A percentile compares a stretch with the other conserved stretches of the same genome.
Conservation (phyloP, 2,888 invertebrate genomes). For the Eupithecia subfuscata region DNA sequence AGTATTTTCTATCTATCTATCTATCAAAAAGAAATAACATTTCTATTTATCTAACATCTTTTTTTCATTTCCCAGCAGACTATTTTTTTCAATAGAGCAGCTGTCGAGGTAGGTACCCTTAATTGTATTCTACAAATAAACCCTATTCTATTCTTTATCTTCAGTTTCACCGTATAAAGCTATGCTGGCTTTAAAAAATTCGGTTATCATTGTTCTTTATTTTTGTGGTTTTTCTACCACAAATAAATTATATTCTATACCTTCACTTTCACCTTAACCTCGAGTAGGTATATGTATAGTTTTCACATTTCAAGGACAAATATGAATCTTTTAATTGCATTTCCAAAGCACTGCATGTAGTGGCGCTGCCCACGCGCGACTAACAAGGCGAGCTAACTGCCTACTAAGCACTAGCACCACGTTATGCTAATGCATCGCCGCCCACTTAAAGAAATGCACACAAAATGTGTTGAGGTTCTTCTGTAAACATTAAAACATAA, state of each 20-base stretch:
- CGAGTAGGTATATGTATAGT: background rate
- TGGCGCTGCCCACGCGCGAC: conserved; percentile 42
- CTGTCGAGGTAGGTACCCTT: too few relatives aligned
- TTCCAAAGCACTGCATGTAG: conserved; percentile 23
- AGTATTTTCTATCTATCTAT: too few relatives aligned
- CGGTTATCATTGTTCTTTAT: too few relatives aligned
- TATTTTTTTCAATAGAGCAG: too few relatives aligned
- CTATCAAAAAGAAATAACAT: too few relatives aligned
- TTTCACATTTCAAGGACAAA: background rate
- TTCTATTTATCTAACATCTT: too few relatives aligned
- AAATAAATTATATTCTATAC: background rate
- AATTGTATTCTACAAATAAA: too few relatives aligned
- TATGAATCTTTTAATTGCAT: conserved; percentile 35
- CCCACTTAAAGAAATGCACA: conserved; percentile 45
- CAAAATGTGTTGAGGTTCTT: conserved; percentile 18
- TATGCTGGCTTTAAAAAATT: background rate
- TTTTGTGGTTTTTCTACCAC: background rate
- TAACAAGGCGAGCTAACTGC: conserved; percentile 48
- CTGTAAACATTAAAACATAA: background rate
- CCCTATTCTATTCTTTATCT: too few relatives aligned
- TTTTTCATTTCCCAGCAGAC: too few relatives aligned
- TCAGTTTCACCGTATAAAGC: too few relatives aligned
- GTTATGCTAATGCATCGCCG: conserved; percentile 52
- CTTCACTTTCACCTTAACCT: background rate
- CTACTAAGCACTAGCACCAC: conserved; percentile 41